Base-by-base conservation (phyloP, 2,797 vertebrate species). In the Channallabes apus region DNA sequence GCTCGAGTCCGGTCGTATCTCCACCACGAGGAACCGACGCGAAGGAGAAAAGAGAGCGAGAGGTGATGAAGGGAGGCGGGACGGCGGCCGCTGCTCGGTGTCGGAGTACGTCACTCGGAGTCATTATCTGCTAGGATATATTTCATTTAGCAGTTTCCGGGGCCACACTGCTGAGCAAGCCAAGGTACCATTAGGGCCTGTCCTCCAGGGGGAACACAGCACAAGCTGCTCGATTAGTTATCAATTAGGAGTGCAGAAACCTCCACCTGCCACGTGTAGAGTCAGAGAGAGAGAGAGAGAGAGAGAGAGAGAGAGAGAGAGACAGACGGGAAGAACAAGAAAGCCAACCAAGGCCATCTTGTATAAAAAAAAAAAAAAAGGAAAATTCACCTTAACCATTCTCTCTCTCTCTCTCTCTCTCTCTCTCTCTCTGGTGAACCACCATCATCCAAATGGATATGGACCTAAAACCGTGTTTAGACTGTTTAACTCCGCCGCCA, bases 151-250 rank as follows among this genome's bases (percentile, higher is more conserved):
- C 91, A 90, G 90, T 92, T 95, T 67, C 92, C 80, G 64, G 90
- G 91, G 86, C 89, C 89, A 87, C 82, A 86, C 90, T 90, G 92
- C 91, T 92, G 90, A 94, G 90, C 92, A 93, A 94, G 93, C 91
- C 91, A 89, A 90, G 88, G 86, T 88, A 88, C 86, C 88, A 90
- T 90, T 88, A 89, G 88, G 91, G 84, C 86, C 90, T 91, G 89
- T 91, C 90, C 94, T 94, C 94, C 87, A 86, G 93, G 93, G 93
- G 93, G 92, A 89, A 94, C 91, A 92, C 92, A 91, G 93, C 94
- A 93, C 94, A 95, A 88, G 90, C 91, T 88, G 94, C 94, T 95
- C 94, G 92, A 95, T 95, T 95, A 95, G 94, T 94, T 95, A 95
- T 95, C 94, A 95, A 95, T 95, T 95, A 95, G 93, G 92, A 94